A percentile compares a stretch with the other conserved stretches of the same genome.
Conservation (phyloP, 2,888 invertebrate genomes). For the Drosophila kuntzei region DNA sequence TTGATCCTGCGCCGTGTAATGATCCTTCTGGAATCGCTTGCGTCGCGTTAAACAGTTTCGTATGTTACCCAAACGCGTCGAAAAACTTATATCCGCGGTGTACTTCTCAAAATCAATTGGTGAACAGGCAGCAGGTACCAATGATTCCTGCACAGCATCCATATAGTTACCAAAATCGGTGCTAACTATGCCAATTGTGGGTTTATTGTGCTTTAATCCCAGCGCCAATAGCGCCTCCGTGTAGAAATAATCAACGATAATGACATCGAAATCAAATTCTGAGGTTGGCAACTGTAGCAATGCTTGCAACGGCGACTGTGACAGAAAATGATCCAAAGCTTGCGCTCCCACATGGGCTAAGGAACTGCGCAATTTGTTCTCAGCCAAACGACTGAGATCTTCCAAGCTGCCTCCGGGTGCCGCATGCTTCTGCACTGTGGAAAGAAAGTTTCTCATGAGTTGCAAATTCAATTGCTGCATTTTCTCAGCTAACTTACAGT, state of each 20-base stretch:
- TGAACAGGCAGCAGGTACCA: slow-evolving; percentile 86
- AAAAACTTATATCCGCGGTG: slow-evolving; percentile 85
- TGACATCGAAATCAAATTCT: slow-evolving; percentile 85
- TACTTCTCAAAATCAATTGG: slow-evolving; percentile 85
- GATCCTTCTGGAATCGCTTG: slow-evolving; percentile 75
- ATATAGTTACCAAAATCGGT: slow-evolving; percentile 86
- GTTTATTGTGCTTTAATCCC: slow-evolving; percentile 83
- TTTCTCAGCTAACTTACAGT: slow-evolving; percentile 67
- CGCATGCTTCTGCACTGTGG: slow-evolving; percentile 67
- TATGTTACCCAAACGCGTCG: slow-evolving; percentile 86
- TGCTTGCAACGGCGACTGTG: slow-evolving; percentile 59
- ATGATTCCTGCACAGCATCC: slow-evolving; percentile 85
- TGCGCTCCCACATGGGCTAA: slow-evolving; percentile 76
- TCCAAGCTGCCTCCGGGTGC: slow-evolving; percentile 60
- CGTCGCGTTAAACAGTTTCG: slow-evolving; percentile 82
- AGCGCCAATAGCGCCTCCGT: slow-evolving; percentile 85
- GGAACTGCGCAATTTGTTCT: slow-evolving; percentile 68
- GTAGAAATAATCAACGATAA: slow-evolving; percentile 85
- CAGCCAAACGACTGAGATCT: slow-evolving; percentile 57
- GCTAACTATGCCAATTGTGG: slow-evolving; percentile 84
- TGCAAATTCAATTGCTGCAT: not conserved
- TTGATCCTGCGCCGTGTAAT: slow-evolving; percentile 81
- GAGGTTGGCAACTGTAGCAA: slow-evolving; percentile 76
- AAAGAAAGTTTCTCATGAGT: not conserved
- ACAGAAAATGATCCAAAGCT: slow-evolving; percentile 80